These are phyloP conservation scores for Babyrousa celebensis DNA, from an alignment of 2,797 vertebrate genomes.

Conservation along the genomic window DNA sequence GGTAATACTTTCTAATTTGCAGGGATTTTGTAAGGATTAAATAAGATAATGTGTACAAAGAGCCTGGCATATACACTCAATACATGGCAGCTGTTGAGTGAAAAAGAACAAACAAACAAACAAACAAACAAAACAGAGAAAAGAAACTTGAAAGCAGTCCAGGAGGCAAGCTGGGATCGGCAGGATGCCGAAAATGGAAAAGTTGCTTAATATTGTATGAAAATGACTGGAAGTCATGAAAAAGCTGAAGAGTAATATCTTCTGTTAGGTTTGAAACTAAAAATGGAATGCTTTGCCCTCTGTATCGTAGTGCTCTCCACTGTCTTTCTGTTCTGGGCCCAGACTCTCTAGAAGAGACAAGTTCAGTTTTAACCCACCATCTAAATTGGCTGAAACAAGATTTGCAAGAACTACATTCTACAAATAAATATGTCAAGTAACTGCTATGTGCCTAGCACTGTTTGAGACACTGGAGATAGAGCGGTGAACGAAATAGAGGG, in stretches of 20 bases:
- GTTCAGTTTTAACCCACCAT: neutral
- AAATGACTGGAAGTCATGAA: conserved; percentile 23
- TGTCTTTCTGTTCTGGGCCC: neutral
- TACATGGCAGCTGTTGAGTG: conserved; percentile 31
- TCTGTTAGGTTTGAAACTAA: neutral
- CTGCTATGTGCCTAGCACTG: neutral
- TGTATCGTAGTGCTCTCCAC: neutral
- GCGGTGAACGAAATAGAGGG: neutral
- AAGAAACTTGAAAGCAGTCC: conserved; percentile 52
- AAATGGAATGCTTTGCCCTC: neutral
- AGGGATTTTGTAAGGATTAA: conserved; percentile 73
- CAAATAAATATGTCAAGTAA: neutral
- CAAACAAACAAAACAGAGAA: conserved; percentile 34
- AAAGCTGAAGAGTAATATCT: conserved; percentile 11
- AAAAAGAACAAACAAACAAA: conserved; percentile 11
- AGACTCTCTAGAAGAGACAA: neutral
- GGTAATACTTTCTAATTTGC: conserved; percentile 49
- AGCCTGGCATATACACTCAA: conserved; percentile 24
- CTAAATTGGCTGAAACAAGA: neutral
- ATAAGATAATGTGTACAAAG: conserved; percentile 62
- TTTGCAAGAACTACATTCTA: conserved; percentile 2
- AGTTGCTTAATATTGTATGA: conserved; percentile 7
- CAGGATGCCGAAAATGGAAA: conserved; percentile 42
- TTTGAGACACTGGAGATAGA: neutral
- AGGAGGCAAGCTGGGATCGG: conserved; percentile 9